Base-by-base conservation (phyloP, 2,888 invertebrate genomes). In the Drosophila paucipuncta region DNA sequence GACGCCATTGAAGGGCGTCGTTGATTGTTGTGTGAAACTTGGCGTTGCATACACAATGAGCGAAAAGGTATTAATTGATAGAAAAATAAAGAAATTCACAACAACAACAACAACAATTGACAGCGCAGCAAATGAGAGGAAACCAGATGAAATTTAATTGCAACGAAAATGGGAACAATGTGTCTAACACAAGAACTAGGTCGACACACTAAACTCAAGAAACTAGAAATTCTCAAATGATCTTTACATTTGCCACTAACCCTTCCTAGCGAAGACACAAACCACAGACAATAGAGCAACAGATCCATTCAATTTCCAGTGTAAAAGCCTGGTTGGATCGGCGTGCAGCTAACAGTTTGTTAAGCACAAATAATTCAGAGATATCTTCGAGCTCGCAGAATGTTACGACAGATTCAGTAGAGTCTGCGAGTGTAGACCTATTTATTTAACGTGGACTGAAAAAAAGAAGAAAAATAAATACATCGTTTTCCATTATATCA, bases 21-120 rank as follows among this genome's bases (percentile, higher is more conserved):
- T 83, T 85, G 88, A 85, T 85, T 85, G 85, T 73, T 85, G 85
- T 83, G 85, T 85, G 82, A 83, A 81, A 80, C 71, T 67, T 68
- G 68, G 77, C 68, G 58, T 64, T 75, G 85, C 71, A 85, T 85
- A 80, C 88, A 16, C 75, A 85, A 75, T 85, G 73, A 84, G 86
- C 28, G 57, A 49, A n/a, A 65, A 50, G 59, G 30, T 41, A 52
- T 79, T 78, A 78, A 78, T 76, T 78, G 78, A 78, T 79, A 79
- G 16, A 16, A 35, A 35, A 35, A 16, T 5, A 35, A 60, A 65
- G 64, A 79, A 78, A 75, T 78, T 64, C 64, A 67, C 64, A 47
- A 71, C 49, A 73, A 52, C 54, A 33, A 11, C 31, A 7, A 30
- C 31, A 33, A 35, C 35, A 64, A 72, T 70, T 54, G 71, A 64